Evolutionary conservation across 2,888 invertebrate genomes (phyloP).

Genomic region (Pollenia amentaria): DNA sequence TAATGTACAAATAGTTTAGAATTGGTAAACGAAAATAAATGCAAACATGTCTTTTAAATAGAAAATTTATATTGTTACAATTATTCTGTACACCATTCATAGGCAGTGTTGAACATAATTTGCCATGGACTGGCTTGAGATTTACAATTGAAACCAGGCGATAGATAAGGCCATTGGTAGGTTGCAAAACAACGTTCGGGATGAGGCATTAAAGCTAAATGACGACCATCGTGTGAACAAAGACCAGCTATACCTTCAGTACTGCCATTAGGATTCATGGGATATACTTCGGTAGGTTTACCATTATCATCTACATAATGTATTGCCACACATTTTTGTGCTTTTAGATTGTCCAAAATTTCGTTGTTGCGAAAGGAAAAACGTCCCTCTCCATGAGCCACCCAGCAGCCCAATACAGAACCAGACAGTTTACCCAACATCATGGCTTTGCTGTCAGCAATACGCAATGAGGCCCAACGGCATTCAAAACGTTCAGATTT

Average conservation of each 20-base stretch:
- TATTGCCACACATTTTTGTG: slow-evolving; percentile 89
- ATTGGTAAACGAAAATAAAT: slow-evolving; percentile 35
- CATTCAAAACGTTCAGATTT: slow-evolving; percentile 94
- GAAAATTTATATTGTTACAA: slow-evolving; percentile 11
- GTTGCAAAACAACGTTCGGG: slow-evolving; percentile 96
- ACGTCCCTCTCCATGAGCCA: slow-evolving; percentile 97
- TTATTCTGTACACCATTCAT: slow-evolving; percentile 87
- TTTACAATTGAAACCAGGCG: slow-evolving; percentile 84
- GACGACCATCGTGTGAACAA: slow-evolving; percentile 95
- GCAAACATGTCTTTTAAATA: slow-evolving; percentile 2
- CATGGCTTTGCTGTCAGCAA: slow-evolving; percentile 88
- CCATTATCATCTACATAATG: slow-evolving; percentile 94
- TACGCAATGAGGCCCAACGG: slow-evolving; percentile 91
- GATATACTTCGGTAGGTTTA: slow-evolving; percentile 91
- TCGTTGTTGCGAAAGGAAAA: slow-evolving; percentile 87
- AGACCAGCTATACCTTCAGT: slow-evolving; percentile 93
- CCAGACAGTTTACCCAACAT: slow-evolving; percentile 96
- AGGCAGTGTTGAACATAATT: slow-evolving; percentile 95
- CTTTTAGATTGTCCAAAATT: slow-evolving; percentile 85
- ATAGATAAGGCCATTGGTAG: slow-evolving; percentile 95
- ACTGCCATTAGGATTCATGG: slow-evolving; percentile 98
- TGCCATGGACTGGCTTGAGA: slow-evolving; percentile 94
- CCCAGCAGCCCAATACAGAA: slow-evolving; percentile 97
- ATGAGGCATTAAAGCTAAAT: slow-evolving; percentile 99
- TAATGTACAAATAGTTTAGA: background rate